phyloP scores from a whole-genome alignment of 2,888 invertebrate species.

The Tribolium freemani region DNA sequence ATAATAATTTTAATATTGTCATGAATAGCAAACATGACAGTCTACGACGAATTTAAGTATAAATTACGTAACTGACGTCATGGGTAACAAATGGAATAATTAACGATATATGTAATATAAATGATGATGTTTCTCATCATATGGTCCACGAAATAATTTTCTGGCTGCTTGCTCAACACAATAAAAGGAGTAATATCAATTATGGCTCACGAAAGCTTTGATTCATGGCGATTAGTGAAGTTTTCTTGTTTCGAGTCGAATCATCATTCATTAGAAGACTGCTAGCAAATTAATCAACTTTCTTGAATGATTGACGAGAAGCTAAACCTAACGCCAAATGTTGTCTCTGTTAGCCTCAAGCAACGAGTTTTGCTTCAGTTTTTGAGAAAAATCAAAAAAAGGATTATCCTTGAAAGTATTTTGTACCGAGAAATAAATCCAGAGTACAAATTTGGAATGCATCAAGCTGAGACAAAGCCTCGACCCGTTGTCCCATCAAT shows the following conservation, averaged over 20 bases:
- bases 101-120: constrained; percentile 28
- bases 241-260: not conserved
- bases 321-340: not conserved
- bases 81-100: constrained; percentile 41
- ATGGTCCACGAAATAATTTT: constrained; percentile 30
- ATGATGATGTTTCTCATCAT: constrained; percentile 19
- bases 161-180: constrained; percentile 15
- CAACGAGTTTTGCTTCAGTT: too few species aligned
- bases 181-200: constrained; percentile 3
- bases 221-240: not conserved
- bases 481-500: not conserved
- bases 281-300: not conserved
- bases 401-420: too few species aligned
- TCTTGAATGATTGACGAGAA: not conserved
- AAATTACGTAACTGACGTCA: constrained; percentile 43
- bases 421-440: too few species aligned
- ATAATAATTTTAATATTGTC: constrained; percentile 48
- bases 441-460: not conserved
- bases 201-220: constrained; percentile 6
- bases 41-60: constrained; percentile 21
- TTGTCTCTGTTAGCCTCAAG: too few species aligned
- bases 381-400: too few species aligned
- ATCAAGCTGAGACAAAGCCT: not conserved
- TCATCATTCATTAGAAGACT: not conserved
- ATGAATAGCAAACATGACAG: constrained; percentile 44